Evolutionary conservation across 2,888 invertebrate species (phyloP).

Genomic region (Sympetrum striolatum): DNA sequence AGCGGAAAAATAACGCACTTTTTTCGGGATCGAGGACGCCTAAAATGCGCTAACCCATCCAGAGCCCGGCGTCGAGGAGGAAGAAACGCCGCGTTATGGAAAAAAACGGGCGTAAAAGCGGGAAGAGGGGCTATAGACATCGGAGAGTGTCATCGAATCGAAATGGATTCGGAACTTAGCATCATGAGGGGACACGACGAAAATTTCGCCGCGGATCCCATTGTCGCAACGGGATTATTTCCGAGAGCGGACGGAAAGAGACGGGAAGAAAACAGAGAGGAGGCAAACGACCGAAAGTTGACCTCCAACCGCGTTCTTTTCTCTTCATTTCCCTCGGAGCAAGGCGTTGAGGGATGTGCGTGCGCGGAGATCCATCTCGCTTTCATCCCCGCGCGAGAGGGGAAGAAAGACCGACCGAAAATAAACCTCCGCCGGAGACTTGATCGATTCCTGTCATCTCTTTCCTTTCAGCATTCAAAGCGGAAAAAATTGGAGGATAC

Average conservation of each 20-base stretch:
- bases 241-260: too few species aligned
- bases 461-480: conserved; percentile 22
- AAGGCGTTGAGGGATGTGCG: neutral
- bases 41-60: too few species aligned
- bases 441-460: conserved; percentile 37
- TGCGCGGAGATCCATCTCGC: neutral
- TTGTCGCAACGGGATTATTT: neutral
- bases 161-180: neutral
- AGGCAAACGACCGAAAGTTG: neutral
- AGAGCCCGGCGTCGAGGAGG: too few species aligned
- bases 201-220: neutral
- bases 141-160: too few species aligned
- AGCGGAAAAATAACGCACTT: too few species aligned
- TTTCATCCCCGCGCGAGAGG: too few species aligned
- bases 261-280: neutral
- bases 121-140: too few species aligned
- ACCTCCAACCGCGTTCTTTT: neutral
- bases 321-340: neutral
- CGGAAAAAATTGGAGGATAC: conserved; percentile 10
- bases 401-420: neutral
- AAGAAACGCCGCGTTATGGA: too few species aligned
- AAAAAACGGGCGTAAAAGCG: too few species aligned
- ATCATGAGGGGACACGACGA: neutral
- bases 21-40: too few species aligned
- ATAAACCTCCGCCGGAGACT: neutral